These are phyloP conservation scores for Drosophila longiperda DNA, from an alignment of 2,888 invertebrate genomes.

Conservation along the genomic window DNA sequence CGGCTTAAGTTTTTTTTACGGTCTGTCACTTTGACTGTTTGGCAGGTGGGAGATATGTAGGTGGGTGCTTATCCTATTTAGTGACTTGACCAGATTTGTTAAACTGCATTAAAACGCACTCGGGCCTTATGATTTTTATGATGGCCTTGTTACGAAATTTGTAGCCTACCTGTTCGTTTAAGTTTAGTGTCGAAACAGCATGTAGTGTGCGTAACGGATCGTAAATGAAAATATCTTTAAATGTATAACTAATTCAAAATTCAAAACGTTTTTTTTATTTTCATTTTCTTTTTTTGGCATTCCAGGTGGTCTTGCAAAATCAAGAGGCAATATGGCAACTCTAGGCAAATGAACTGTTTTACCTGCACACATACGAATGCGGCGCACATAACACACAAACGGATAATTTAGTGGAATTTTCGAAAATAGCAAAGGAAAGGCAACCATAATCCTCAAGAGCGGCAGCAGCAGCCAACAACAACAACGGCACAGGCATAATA, in stretches of 20 bases:
- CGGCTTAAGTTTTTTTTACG: slow-evolving; percentile 52
- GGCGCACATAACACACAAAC: slow-evolving; percentile 45
- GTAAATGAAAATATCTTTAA: slow-evolving; percentile 50
- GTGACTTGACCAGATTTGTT: slow-evolving; percentile 54
- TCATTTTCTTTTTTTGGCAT: slow-evolving; percentile 23
- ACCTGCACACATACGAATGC: slow-evolving; percentile 64
- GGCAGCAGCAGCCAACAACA: slow-evolving; percentile 39
- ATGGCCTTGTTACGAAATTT: slow-evolving; percentile 33
- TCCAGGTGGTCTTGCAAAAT: slow-evolving; percentile 70
- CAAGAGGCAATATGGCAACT: slow-evolving; percentile 59
- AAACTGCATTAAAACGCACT: slow-evolving; percentile 14
- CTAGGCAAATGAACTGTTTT: slow-evolving; percentile 79
- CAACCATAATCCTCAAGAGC: slow-evolving; percentile 66
- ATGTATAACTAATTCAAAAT: slow-evolving; percentile 49
- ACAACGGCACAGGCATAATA: slow-evolving; percentile 65
- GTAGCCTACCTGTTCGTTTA: slow-evolving; percentile 50
- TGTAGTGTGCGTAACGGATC: slow-evolving; percentile 16
- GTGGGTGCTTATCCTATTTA: slow-evolving; percentile 65
- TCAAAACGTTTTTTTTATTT: slow-evolving; percentile 41
- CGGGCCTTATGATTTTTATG: slow-evolving; percentile 19
- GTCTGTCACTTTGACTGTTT: slow-evolving; percentile 14
- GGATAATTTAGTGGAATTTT: slow-evolving; percentile 78
- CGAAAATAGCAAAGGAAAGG: slow-evolving; percentile 75
- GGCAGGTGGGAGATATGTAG: slow-evolving; percentile 20
- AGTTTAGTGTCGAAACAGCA: slow-evolving; percentile 28